These are phyloP conservation scores for Antigone vipio DNA, from an alignment of 2,113 vertebrate genomes.

Conservation along the genomic window DNA sequence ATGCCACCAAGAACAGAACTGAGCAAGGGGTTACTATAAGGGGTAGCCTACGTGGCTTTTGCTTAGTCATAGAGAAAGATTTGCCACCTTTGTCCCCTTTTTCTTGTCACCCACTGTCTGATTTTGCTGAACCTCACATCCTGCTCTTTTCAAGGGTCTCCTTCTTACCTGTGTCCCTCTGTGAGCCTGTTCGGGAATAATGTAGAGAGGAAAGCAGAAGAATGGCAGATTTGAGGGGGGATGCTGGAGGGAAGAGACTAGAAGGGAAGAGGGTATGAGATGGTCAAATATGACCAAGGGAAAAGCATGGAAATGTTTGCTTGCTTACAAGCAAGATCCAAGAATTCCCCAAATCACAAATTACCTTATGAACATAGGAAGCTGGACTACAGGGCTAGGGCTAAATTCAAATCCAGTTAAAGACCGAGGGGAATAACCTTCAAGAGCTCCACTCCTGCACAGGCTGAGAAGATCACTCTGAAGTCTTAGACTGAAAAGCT, in stretches of 20 bases:
- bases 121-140: background rate
- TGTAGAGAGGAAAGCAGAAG: background rate
- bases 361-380: background rate
- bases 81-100: background rate
- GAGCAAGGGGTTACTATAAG: background rate
- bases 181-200: background rate
- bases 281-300: background rate
- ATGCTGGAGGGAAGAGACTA: background rate
- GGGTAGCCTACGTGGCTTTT: background rate
- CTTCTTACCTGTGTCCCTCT: background rate
- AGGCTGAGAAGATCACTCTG: background rate
- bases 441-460: background rate
- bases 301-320: background rate
- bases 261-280: background rate
- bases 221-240: background rate
- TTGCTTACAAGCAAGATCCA: background rate
- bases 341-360: background rate
- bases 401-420: background rate
- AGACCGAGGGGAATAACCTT: background rate
- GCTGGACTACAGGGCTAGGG: background rate
- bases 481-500: background rate
- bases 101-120: background rate
- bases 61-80: background rate
- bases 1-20: background rate
- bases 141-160: background rate